A percentile compares a stretch with the other conserved stretches of the same genome.
Evolutionary conservation across 2,888 invertebrate species (phyloP).

Genomic region (Torymus tubicola): DNA sequence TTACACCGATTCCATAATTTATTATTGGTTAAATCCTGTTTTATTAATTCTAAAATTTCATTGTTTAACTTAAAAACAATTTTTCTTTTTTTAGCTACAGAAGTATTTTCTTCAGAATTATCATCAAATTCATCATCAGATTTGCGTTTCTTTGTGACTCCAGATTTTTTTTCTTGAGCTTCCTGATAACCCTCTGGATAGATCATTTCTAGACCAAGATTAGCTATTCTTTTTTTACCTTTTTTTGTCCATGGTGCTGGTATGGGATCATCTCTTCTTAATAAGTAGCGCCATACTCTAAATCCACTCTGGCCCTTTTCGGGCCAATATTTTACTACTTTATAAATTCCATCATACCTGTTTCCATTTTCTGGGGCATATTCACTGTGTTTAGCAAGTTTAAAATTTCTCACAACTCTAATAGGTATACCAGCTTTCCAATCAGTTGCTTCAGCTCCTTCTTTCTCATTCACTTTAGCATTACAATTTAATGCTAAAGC

Average conservation of each 20-base stretch:
- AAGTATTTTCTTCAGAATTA: slow-evolving; percentile 14
- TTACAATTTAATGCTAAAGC: slow-evolving; percentile 88
- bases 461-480: slow-evolving; percentile 80
- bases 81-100: slow-evolving; percentile 73
- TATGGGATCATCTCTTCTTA: slow-evolving; percentile 86
- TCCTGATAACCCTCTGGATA: slow-evolving; percentile 87
- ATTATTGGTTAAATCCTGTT: slow-evolving; percentile 80
- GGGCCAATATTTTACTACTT: slow-evolving; percentile 90
- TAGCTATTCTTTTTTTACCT: slow-evolving; percentile 78
- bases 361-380: slow-evolving; percentile 87
- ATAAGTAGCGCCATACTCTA: slow-evolving; percentile 87
- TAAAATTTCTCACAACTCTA: slow-evolving; percentile 87
- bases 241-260: slow-evolving; percentile 88
- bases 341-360: slow-evolving; percentile 92
- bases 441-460: slow-evolving; percentile 83
- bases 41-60: slow-evolving; percentile 76
- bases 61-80: slow-evolving; percentile 74
- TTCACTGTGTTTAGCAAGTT: slow-evolving; percentile 85
- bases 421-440: slow-evolving; percentile 88
- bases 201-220: slow-evolving; percentile 65
- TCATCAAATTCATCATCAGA: slow-evolving; percentile 57
- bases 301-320: slow-evolving; percentile 87
- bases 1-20: slow-evolving; percentile 85
- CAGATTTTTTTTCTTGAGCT: slow-evolving; percentile 69
- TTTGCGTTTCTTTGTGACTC: slow-evolving; percentile 57